phyloP scores from a whole-genome alignment of 2,797 vertebrate genomes.

The Sebastiscus tertius region DNA sequence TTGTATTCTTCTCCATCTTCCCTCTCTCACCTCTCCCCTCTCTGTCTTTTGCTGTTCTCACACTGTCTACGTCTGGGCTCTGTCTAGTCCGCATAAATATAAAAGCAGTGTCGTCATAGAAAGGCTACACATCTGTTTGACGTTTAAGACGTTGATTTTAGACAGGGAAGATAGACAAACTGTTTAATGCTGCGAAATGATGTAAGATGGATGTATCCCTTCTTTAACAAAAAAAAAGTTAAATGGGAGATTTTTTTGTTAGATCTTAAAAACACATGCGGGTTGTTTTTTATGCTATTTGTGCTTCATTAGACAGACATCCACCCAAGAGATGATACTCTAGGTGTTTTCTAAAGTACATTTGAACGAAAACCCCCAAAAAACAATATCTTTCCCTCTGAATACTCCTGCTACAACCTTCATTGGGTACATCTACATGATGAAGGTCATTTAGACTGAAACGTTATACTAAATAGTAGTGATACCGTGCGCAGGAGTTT shows the following conservation, averaged over 20 bases:
- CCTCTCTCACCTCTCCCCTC: constrained; percentile 67
- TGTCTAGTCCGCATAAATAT: constrained; percentile 40
- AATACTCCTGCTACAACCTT: background rate
- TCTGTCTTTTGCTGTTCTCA: constrained; percentile 67
- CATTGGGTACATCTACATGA: background rate
- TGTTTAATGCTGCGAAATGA: background rate
- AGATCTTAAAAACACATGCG: background rate
- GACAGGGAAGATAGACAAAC: background rate
- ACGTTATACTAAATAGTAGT: background rate
- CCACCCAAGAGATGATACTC: background rate
- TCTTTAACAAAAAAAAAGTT: background rate
- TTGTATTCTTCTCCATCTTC: constrained; percentile 82
- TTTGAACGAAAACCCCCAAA: background rate
- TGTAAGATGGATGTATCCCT: background rate
- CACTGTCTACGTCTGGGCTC: constrained; percentile 51
- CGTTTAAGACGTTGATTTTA: background rate
- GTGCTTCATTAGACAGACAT: background rate
- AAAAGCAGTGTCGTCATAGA: constrained; percentile 33
- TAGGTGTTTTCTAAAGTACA: background rate
- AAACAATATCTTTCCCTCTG: fast-evolving
- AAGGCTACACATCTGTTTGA: constrained; percentile 29
- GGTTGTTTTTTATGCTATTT: background rate
- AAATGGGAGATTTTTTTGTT: background rate
- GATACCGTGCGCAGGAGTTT: background rate
- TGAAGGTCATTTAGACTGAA: background rate